Percentiles rank a stretch among this genome's conserved stretches.
phyloP scores from a whole-genome alignment of 2,888 invertebrate genomes.

The Tromatobia lineatoria region DNA sequence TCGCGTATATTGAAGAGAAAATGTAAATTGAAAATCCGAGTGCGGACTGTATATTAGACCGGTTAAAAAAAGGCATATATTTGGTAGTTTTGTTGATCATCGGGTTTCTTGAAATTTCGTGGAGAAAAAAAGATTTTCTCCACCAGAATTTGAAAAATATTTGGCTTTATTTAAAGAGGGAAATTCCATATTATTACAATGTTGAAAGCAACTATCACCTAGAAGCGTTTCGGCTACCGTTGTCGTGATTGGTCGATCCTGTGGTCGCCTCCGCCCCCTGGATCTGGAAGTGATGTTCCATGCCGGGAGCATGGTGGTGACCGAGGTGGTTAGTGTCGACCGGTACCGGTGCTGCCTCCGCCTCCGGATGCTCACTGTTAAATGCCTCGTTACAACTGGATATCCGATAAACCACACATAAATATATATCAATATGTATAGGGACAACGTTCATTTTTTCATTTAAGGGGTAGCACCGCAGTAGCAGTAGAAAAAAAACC shows the following conservation, averaged over 20 bases:
- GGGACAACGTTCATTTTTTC: background rate
- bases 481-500: too few relatives aligned
- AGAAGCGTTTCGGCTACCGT: slow-evolving; percentile 73
- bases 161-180: too few relatives aligned
- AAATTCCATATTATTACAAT: background rate
- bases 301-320: slow-evolving; percentile 59
- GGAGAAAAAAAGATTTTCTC: too few relatives aligned
- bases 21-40: too few relatives aligned
- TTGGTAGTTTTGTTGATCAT: too few relatives aligned
- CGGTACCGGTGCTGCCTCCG: slow-evolving; percentile 73
- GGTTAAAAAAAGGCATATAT: too few relatives aligned
- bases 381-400: slow-evolving; percentile 71
- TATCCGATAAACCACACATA: slow-evolving; percentile 41
- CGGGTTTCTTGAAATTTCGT: too few relatives aligned
- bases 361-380: slow-evolving; percentile 79
- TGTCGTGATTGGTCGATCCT: slow-evolving; percentile 73
- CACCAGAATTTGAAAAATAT: too few relatives aligned
- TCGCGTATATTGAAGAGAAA: too few relatives aligned
- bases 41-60: too few relatives aligned
- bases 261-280: slow-evolving; percentile 73
- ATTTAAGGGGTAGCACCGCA: too few relatives aligned
- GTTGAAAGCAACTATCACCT: slow-evolving; percentile 73
- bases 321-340: slow-evolving; percentile 73
- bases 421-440: slow-evolving; percentile 4
- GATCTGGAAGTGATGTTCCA: slow-evolving; percentile 69